phyloP scores from a whole-genome alignment of 2,797 vertebrate genomes.

The Ctenopoma kingsleyae region DNA sequence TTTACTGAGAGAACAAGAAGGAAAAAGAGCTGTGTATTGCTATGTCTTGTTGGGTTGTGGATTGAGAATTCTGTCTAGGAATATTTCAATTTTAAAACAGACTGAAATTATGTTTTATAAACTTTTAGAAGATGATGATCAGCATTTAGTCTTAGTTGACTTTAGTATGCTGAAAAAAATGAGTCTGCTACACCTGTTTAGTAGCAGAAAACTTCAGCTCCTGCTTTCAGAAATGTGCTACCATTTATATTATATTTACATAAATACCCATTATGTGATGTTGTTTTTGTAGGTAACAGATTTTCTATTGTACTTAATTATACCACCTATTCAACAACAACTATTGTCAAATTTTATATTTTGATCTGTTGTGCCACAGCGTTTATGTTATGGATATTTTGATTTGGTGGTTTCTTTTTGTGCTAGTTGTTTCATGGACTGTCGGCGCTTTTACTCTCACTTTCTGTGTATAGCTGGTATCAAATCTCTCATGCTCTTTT shows the following conservation, averaged over 20 bases:
- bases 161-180: not conserved
- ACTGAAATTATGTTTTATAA: too few species aligned
- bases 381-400: not conserved
- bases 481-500: slow-evolving; percentile 29
- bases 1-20: not conserved
- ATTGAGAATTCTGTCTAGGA: not conserved
- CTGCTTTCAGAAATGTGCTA: not conserved
- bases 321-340: not conserved
- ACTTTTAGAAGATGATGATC: too few species aligned
- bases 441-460: slow-evolving; percentile 28
- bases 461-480: slow-evolving; percentile 32
- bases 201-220: not conserved
- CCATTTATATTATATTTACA: not conserved
- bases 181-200: not conserved
- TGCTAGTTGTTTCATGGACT: slow-evolving; percentile 1
- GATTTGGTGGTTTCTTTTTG: slow-evolving; percentile 9
- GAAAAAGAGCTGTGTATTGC: too few species aligned
- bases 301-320: not conserved
- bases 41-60: not conserved
- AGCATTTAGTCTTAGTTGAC: too few species aligned
- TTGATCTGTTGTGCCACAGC: not conserved
- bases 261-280: not conserved
- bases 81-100: not conserved
- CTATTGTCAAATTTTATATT: not conserved
- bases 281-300: not conserved